A percentile compares a stretch with the other conserved stretches of the same genome.
phyloP scores from a whole-genome alignment of 1,140 invertebrate genomes.

The Rhopalosiphum maidis region DNA sequence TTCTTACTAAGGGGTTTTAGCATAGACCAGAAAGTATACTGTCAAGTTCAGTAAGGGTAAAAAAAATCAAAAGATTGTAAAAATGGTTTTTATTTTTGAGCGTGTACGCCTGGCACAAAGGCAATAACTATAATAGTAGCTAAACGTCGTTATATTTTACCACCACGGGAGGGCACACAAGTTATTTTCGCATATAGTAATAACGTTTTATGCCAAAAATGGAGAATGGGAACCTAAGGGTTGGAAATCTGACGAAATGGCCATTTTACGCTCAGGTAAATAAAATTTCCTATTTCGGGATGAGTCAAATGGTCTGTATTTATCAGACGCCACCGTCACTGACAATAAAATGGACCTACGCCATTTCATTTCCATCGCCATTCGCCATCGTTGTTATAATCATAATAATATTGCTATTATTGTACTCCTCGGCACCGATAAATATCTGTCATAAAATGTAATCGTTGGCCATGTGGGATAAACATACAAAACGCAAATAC shows the following conservation, averaged over 20 bases:
- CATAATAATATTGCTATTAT: conserved; percentile 20
- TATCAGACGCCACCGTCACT: neutral
- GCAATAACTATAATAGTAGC: neutral
- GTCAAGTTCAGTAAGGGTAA: neutral
- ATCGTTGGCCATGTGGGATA: neutral
- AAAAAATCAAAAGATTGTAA: neutral
- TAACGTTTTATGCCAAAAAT: neutral
- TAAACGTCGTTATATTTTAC: neutral
- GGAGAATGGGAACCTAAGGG: neutral
- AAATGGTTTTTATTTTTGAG: neutral
- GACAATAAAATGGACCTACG: neutral
- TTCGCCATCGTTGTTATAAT: neutral
- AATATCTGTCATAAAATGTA: neutral
- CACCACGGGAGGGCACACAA: conserved; percentile 1
- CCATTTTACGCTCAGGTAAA: conserved; percentile 14
- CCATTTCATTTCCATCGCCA: neutral
- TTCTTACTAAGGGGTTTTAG: neutral
- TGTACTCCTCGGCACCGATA: neutral
- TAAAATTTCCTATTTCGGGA: conserved; percentile 34
- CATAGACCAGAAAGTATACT: neutral
- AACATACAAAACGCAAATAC: neutral
- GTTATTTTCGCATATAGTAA: conserved; percentile 9
- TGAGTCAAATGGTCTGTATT: neutral
- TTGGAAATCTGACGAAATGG: conserved; percentile 1
- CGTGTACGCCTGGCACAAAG: neutral